A percentile compares a stretch with the other conserved stretches of the same genome.
These are phyloP conservation scores for Plagodis pulveraria DNA, from an alignment of 2,888 invertebrate genomes.

Conservation along the genomic window DNA sequence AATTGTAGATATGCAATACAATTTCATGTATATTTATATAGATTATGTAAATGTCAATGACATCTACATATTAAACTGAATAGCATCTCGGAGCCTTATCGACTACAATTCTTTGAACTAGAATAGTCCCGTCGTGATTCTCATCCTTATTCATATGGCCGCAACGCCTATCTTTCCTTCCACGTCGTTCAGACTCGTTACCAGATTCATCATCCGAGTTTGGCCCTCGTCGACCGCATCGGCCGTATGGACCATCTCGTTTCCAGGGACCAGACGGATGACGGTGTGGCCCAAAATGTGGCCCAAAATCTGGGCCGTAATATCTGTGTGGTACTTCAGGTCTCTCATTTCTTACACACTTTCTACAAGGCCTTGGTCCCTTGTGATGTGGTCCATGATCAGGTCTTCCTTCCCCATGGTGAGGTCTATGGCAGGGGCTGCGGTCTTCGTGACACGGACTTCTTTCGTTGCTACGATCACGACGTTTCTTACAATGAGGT, in stretches of 20 bases:
- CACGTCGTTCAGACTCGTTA: conserved; percentile 23
- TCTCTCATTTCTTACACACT: too few species aligned
- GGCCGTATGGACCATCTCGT: conserved; percentile 12
- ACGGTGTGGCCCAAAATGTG: conserved; percentile 3
- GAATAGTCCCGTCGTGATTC: conserved; percentile 27
- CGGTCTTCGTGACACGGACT: conserved; percentile 2
- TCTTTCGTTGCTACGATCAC: conserved; percentile 7
- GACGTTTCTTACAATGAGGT: conserved; percentile 7
- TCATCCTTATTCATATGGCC: conserved; percentile 24
- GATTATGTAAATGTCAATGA: neutral
- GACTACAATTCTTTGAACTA: conserved; percentile 30
- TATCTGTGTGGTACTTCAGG: neutral
- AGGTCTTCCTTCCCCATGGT: too few species aligned
- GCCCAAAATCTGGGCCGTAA: conserved; percentile 2
- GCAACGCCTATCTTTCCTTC: conserved; percentile 19
- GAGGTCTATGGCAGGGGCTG: neutral
- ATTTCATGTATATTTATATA: too few species aligned
- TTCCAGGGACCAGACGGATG: conserved; percentile 17
- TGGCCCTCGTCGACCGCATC: conserved; percentile 3
- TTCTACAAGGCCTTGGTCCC: neutral
- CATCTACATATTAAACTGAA: conserved; percentile 25
- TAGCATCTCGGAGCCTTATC: conserved; percentile 29
- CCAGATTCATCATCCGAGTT: conserved; percentile 26
- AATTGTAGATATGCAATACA: too few species aligned
- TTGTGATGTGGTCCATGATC: neutral